phyloP scores from a whole-genome alignment of 2,888 invertebrate genomes.

The Hofmannophila pseudospretella region DNA sequence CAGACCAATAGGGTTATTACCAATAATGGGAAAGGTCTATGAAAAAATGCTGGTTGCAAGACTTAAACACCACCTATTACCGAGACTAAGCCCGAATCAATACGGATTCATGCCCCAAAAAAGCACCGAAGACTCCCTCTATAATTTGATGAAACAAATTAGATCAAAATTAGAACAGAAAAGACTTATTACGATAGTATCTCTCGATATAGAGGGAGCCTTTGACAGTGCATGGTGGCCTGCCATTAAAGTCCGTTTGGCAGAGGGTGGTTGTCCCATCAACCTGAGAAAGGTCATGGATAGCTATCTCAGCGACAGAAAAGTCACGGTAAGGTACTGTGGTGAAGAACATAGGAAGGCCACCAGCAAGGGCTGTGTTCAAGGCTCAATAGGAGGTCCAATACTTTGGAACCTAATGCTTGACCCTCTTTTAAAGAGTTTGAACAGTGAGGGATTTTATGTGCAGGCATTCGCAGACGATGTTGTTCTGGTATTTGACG shows the following conservation, averaged over 20 bases:
- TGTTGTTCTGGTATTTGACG: no score
- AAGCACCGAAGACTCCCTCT: constrained; percentile 9
- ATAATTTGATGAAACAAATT: not conserved
- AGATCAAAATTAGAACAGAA: not conserved
- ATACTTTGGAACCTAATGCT: no score
- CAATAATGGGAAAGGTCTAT: not conserved
- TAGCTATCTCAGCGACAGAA: not conserved
- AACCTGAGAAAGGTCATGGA: not conserved
- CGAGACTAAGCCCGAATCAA: not conserved
- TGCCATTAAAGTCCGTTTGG: not conserved
- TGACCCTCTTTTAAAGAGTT: no score
- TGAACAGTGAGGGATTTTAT: no score
- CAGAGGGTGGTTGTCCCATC: not conserved
- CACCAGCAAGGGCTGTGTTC: no score
- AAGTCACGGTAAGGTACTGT: not conserved
- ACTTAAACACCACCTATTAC: not conserved
- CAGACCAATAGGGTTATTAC: not conserved
- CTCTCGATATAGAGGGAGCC: constrained; percentile 1
- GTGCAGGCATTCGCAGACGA: no score
- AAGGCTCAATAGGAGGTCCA: no score
- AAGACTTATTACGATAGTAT: not conserved
- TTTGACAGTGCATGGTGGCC: constrained; percentile 1
- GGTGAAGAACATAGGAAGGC: not conserved
- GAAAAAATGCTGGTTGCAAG: not conserved
- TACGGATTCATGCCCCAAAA: constrained; percentile 11